Evolutionary conservation across 2,888 invertebrate species (phyloP).

Genomic region (Leptopterna dolabrata): DNA sequence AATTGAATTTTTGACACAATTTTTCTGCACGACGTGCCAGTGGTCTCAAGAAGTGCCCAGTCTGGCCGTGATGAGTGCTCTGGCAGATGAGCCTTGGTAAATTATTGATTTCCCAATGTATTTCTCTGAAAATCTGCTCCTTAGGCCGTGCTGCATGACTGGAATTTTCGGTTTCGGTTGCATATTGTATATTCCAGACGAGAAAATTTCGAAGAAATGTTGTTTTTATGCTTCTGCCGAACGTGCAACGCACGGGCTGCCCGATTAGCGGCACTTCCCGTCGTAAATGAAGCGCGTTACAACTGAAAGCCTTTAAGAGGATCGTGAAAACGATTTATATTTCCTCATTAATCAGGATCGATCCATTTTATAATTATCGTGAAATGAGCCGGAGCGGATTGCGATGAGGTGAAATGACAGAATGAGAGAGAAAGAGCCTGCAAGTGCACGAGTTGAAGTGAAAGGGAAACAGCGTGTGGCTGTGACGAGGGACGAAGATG

Average conservation of each 20-base stretch:
- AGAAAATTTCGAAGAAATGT: no score
- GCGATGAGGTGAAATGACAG: not conserved
- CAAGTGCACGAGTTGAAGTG: not conserved
- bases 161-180: no score
- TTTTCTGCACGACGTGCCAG: no score
- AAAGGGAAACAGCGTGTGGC: constrained; percentile 10
- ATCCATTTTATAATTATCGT: constrained; percentile 7
- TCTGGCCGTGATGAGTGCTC: no score
- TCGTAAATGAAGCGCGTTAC: not conserved
- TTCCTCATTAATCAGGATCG: constrained; percentile 7
- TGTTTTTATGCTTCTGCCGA: not conserved
- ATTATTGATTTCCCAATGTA: no score
- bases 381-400: constrained; percentile 7
- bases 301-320: not conserved
- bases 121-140: no score
- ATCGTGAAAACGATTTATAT: constrained; percentile 11
- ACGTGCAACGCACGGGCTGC: not conserved
- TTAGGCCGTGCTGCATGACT: no score
- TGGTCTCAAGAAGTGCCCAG: no score
- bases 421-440: not conserved
- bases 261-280: not conserved
- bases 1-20: no score
- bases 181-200: no score
- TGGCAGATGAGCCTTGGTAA: no score
- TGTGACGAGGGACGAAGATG: constrained; percentile 7